These are phyloP conservation scores for Bombycilla garrulus DNA, from an alignment of 2,113 vertebrate species.

Conservation along the genomic window DNA sequence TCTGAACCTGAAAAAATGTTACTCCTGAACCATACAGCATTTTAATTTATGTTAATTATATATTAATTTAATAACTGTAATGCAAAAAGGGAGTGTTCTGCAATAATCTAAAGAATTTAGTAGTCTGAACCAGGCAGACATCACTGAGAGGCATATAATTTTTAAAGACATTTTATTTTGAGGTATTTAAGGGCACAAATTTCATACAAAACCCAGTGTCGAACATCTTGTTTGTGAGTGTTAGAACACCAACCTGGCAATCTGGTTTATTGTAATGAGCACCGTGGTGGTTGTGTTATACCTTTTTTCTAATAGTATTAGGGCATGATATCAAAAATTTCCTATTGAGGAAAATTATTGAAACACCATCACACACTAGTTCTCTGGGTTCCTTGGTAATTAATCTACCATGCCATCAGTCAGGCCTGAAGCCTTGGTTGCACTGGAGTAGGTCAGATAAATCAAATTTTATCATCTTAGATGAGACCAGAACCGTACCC, in stretches of 20 bases:
- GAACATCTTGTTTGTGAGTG: neutral
- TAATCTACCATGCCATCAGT: neutral
- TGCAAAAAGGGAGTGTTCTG: neutral
- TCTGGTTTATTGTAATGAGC: neutral
- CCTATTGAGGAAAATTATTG: neutral
- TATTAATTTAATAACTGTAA: neutral
- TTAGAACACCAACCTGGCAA: neutral
- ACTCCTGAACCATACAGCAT: neutral
- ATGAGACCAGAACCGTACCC: neutral
- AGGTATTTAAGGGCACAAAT: neutral
- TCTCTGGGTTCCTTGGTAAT: neutral
- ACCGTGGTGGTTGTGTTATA: neutral
- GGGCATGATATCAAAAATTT: neutral
- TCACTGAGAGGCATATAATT: neutral
- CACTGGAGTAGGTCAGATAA: neutral
- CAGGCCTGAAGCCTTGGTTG: neutral
- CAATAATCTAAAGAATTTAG: neutral
- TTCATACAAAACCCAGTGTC: neutral
- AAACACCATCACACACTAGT: neutral
- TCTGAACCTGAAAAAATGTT: neutral
- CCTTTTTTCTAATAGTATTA: neutral
- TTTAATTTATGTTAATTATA: neutral
- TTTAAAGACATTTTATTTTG: neutral
- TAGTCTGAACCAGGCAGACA: neutral
- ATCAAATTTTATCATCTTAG: neutral